Evolutionary conservation across 92 coral and sea anemone species (phyloP).

Genomic region (Umimayanthus chanpuru): DNA sequence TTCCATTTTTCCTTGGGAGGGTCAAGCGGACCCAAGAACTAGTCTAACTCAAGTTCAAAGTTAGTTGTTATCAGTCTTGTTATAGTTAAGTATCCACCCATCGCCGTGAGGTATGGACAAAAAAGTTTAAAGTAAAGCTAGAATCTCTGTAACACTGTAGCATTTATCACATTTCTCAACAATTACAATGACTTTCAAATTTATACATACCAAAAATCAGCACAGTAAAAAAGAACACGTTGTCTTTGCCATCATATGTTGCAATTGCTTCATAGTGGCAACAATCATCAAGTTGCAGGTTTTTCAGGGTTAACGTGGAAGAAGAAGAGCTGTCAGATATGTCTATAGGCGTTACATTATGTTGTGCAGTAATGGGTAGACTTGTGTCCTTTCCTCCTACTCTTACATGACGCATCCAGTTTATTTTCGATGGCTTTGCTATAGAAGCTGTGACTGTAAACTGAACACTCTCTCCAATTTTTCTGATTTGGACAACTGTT

Average conservation of each 20-base stretch:
- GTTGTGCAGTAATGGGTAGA: neutral
- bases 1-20: too few relatives aligned
- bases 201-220: neutral
- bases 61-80: too few relatives aligned
- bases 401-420: neutral
- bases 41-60: too few relatives aligned
- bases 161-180: too few relatives aligned
- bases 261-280: neutral
- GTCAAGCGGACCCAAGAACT: too few relatives aligned
- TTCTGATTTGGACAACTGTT: neutral
- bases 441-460: neutral
- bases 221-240: neutral
- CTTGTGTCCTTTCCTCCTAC: neutral
- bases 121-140: too few relatives aligned
- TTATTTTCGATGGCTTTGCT: neutral
- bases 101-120: too few relatives aligned
- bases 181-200: too few relatives aligned
- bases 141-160: too few relatives aligned
- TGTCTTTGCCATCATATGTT: too few relatives aligned
- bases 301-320: neutral
- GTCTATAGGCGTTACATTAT: neutral
- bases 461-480: neutral
- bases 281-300: neutral
- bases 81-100: too few relatives aligned
- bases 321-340: neutral